phyloP scores from a whole-genome alignment of 2,888 invertebrate species.

The Dioctria linearis region DNA sequence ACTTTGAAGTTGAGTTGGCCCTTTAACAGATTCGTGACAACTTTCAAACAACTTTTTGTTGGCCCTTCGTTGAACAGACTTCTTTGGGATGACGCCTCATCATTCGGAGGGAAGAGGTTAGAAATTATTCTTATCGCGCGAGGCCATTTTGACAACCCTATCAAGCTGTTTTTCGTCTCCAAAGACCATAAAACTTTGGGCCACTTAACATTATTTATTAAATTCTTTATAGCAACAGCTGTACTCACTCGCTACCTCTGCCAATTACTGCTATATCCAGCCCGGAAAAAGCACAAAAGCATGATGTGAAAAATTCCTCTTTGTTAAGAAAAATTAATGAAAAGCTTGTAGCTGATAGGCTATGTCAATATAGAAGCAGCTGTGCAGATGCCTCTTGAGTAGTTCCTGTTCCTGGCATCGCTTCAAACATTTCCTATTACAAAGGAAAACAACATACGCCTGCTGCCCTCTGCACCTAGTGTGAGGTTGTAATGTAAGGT shows the following conservation, averaged over 20 bases:
- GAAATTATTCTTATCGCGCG: background rate
- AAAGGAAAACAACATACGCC: slow-evolving; percentile 18
- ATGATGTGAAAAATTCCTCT: slow-evolving; percentile 24
- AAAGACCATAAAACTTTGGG: background rate
- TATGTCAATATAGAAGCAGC: slow-evolving; percentile 20
- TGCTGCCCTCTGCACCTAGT: background rate
- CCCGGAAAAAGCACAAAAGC: background rate
- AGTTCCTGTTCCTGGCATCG: slow-evolving; percentile 19
- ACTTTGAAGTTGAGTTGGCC: slow-evolving; percentile 23
- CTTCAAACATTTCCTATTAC: slow-evolving; percentile 24
- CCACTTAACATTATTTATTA: slow-evolving; percentile 5
- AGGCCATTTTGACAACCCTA: background rate
- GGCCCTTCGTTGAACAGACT: background rate
- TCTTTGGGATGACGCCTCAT: background rate
- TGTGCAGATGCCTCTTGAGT: slow-evolving; percentile 9
- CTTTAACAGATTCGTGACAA: slow-evolving; percentile 9
- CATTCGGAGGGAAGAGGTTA: too few species aligned
- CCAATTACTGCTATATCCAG: background rate
- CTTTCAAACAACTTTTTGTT: slow-evolving; percentile 6
- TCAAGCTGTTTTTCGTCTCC: background rate
- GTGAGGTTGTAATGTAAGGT: background rate
- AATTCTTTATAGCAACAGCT: slow-evolving; percentile 1
- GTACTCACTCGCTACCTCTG: background rate
- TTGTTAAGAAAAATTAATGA: slow-evolving; percentile 29
- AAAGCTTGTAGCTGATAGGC: slow-evolving; percentile 23